Evolutionary conservation across 2,888 invertebrate species (phyloP).

Genomic region (Platyscelio sp.): DNA sequence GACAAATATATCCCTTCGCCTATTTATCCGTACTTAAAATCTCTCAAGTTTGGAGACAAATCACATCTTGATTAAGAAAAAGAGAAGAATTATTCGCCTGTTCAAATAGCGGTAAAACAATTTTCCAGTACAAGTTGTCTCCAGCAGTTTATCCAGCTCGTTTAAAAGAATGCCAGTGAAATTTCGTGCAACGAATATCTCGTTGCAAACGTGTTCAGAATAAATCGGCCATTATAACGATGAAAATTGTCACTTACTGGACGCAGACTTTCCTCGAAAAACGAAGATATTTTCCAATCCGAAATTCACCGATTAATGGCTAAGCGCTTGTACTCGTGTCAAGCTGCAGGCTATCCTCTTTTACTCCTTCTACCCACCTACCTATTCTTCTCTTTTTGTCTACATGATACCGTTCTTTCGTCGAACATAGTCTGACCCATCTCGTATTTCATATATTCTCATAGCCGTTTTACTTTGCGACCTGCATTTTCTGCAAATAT

Average conservation of each 20-base stretch:
- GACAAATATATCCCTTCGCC: too few relatives aligned
- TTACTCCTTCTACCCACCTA: too few relatives aligned
- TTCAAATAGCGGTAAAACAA: constrained; percentile 27
- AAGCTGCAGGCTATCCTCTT: too few relatives aligned
- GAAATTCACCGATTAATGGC: constrained; percentile 19
- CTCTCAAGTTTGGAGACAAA: constrained; percentile 42
- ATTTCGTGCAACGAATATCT: constrained; percentile 56
- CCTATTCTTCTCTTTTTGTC: constrained; percentile 56
- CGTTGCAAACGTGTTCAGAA: constrained; percentile 51
- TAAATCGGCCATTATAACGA: constrained; percentile 35
- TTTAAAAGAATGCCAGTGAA: constrained; percentile 62
- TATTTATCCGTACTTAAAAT: too few relatives aligned
- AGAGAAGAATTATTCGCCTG: background rate
- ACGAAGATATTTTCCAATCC: background rate
- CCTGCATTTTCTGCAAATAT: constrained; percentile 67
- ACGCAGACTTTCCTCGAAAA: constrained; percentile 19
- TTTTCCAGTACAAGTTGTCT: constrained; percentile 38
- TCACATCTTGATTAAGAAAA: constrained; percentile 25
- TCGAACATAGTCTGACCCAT: constrained; percentile 68
- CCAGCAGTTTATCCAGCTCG: constrained; percentile 21
- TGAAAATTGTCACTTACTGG: background rate
- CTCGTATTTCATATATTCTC: constrained; percentile 43
- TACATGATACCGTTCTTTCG: constrained; percentile 62
- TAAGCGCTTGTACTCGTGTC: too few relatives aligned
- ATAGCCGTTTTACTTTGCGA: constrained; percentile 57